Conservation (phyloP, 2,113 vertebrate genomes). For the Ariopsis seemanni region DNA sequence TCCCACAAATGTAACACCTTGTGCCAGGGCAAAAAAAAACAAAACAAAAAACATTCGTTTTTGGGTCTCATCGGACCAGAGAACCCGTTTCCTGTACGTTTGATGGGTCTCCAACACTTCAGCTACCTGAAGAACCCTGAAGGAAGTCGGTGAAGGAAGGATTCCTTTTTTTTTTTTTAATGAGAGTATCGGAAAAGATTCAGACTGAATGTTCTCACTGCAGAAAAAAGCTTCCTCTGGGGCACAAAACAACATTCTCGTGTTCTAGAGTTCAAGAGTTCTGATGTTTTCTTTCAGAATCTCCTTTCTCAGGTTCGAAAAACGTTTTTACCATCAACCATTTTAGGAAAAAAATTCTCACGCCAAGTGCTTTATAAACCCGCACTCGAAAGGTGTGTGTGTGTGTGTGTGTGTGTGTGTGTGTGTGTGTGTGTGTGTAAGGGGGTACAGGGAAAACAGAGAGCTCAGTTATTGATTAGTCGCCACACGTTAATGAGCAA, state of each 20-base stretch:
- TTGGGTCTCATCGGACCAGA: not conserved
- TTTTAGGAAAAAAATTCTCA: not conserved
- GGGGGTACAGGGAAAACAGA: conserved; percentile 55
- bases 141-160: not conserved
- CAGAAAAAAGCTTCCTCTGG: not conserved
- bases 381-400: not conserved
- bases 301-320: too few species aligned
- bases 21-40: not conserved
- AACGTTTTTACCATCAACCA: not conserved
- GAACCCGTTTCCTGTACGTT: not conserved
- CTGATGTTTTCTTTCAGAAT: too few species aligned
- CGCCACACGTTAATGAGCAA: conserved; percentile 69
- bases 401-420: conserved; percentile 23
- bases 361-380: not conserved
- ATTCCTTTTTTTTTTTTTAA: not conserved
- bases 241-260: not conserved
- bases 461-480: conserved; percentile 71
- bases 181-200: not conserved
- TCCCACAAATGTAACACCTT: not conserved
- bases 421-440: conserved; percentile 47
- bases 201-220: not conserved
- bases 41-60: not conserved
- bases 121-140: not conserved
- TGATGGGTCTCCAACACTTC: not conserved
- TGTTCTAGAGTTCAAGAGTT: not conserved